A percentile compares a stretch with the other conserved stretches of the same genome.
phyloP scores from a whole-genome alignment of 2,888 invertebrate species.

The Hypomecis atomaria region DNA sequence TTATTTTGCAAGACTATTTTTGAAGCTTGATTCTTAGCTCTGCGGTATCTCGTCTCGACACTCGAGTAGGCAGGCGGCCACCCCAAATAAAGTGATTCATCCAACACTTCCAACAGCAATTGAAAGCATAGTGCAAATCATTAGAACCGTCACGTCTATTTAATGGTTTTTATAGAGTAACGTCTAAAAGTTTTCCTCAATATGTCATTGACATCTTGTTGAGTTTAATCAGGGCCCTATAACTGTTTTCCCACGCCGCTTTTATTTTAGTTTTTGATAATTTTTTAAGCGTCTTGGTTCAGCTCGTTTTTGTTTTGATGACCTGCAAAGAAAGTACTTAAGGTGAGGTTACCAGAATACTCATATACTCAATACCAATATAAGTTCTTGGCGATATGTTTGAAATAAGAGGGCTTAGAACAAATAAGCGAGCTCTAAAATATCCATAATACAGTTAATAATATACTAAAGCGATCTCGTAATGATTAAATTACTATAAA shows the following conservation, averaged over 20 bases:
- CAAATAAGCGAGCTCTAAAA: too few species aligned
- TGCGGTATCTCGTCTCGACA: constrained; percentile 5
- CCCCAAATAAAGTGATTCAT: constrained; percentile 36
- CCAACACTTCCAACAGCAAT: constrained; percentile 23
- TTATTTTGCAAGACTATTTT: constrained; percentile 23
- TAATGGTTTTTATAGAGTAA: constrained; percentile 60
- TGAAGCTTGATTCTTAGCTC: constrained; percentile 5
- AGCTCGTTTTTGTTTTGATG: too few species aligned
- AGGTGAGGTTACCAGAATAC: too few species aligned
- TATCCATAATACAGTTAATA: too few species aligned
- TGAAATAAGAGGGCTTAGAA: too few species aligned
- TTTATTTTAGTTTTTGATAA: background rate
- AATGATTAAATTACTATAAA: too few species aligned
- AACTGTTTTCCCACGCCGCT: constrained; percentile 21
- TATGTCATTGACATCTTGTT: constrained; percentile 69
- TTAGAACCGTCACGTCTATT: constrained; percentile 66
- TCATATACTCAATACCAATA: too few species aligned
- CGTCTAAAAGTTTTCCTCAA: constrained; percentile 69
- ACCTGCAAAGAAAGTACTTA: too few species aligned
- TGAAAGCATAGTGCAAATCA: constrained; percentile 53
- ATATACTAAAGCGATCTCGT: too few species aligned
- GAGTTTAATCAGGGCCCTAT: constrained; percentile 45
- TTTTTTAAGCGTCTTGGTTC: background rate
- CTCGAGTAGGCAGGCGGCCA: constrained; percentile 25
- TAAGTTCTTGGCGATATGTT: too few species aligned